Evolutionary conservation across 35 echinoderm and acorn worm species (phyloP), one percentile per base, ranked within the genome.

Genomic region (Eucidaris tribuloides): DNA sequence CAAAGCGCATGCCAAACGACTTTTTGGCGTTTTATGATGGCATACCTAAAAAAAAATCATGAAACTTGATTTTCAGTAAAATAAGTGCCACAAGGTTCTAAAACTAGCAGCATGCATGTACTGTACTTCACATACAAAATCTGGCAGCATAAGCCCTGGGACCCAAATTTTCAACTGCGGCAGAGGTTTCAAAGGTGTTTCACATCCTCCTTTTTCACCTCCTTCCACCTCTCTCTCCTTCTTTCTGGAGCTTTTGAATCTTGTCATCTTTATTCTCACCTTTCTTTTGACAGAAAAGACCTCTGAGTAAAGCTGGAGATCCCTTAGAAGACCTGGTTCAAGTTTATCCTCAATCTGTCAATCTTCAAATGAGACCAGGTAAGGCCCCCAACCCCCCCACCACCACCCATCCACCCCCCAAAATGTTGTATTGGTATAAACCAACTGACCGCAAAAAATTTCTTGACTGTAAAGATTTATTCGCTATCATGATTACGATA

Each of bases 271-370:
- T 29, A 14, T 63, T 2, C 37, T 22, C 37, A 15, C 28, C 19
- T 34, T 24, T 28, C 22, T 14, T 1, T 17, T 34, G 3, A 32
- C 68, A 74, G 68, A 25, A 74, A n/a, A 74, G n/a, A 74, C 68
- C 68, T 35, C 44, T 74, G 37, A 74, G 68, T 74, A 41, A 74
- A 44, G 68, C 68, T 35, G 68, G 35, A 74, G 60, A 64, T 17
- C 36, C 37, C 20, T n/a, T 74, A 18, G 68, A 74, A 17, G 37
- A 74, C 24, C 68, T 74, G 20, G 68, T 74, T 40, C 68, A 74
- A 36, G 68, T 74, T 11, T 74, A 74, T 41, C 68, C 68, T 74
- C 68, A 74, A 25, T 27, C 7, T 18, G 7, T 74, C 29, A 36
- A 74, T n/a, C 35, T 74, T 4, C 24, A 33, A 19, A 43, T 74